These are phyloP conservation scores for Nasonia oneida DNA, from an alignment of 2,888 invertebrate species.

Conservation along the genomic window DNA sequence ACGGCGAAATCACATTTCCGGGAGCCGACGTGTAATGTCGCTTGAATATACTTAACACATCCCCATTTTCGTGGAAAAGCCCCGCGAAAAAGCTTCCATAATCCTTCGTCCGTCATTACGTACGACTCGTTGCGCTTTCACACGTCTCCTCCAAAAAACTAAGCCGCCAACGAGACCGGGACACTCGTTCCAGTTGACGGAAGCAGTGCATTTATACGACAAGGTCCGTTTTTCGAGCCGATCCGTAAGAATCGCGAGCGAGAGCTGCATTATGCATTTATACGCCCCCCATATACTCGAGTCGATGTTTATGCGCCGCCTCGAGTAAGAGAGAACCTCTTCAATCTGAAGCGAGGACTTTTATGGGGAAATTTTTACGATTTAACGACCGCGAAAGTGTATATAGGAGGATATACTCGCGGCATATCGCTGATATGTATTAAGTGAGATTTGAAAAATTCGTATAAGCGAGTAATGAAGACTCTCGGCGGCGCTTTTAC, in stretches of 20 bases:
- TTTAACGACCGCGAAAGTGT: constrained; percentile 36
- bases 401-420: constrained; percentile 1
- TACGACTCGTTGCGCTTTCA: not conserved
- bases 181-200: not conserved
- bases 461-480: constrained; percentile 7
- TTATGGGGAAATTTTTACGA: constrained; percentile 54
- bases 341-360: constrained; percentile 44
- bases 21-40: no score
- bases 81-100: not conserved
- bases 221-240: not conserved
- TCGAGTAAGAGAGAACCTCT: not conserved
- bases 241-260: constrained; percentile 27
- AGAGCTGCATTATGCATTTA: constrained; percentile 47
- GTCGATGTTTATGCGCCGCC: constrained; percentile 39
- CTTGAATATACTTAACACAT: no score
- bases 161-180: not conserved
- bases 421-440: constrained; percentile 30
- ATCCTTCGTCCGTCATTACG: not conserved
- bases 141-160: not conserved
- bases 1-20: no score
- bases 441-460: constrained; percentile 35
- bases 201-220: not conserved
- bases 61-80: no score
- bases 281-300: not conserved
- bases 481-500: not conserved